These are phyloP conservation scores for Gadopsis marmoratus DNA, from an alignment of 2,797 vertebrate genomes.

Conservation along the genomic window DNA sequence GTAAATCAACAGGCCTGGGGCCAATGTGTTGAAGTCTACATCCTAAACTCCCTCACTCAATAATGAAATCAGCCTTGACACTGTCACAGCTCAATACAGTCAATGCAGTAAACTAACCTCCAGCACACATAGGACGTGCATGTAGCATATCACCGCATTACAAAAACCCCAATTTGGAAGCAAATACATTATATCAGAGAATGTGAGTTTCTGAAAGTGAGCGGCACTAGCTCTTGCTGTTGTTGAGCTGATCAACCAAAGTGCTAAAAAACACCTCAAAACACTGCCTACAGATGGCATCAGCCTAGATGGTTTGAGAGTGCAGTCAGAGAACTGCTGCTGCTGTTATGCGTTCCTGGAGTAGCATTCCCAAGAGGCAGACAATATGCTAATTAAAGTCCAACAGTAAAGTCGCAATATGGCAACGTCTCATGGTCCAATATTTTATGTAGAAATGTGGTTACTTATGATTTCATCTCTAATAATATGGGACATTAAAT, in stretches of 20 bases:
- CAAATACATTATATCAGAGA: not conserved
- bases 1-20: conserved; percentile 67
- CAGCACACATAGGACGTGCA: not conserved
- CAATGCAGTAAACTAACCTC: conserved; percentile 67
- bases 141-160: not conserved
- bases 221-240: not conserved
- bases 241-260: not conserved
- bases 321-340: not conserved
- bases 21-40: conserved; percentile 68
- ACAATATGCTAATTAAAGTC: conserved; percentile 36
- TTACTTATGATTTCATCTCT: conserved; percentile 30
- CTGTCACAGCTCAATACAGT: conserved; percentile 60
- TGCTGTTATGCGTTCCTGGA: not conserved
- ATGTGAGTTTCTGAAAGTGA: not conserved
- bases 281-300: not conserved
- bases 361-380: not conserved
- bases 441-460: conserved; percentile 11
- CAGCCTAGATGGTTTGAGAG: not conserved
- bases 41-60: conserved; percentile 57
- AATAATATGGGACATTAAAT: conserved; percentile 42
- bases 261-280: not conserved
- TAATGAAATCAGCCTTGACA: conserved; percentile 73
- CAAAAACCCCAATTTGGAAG: not conserved
- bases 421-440: not conserved
- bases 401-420: conserved; percentile 13